Percentiles rank a stretch among this genome's conserved stretches.
Conservation (phyloP, 2,888 invertebrate species). For the Trimorus sp. region DNA sequence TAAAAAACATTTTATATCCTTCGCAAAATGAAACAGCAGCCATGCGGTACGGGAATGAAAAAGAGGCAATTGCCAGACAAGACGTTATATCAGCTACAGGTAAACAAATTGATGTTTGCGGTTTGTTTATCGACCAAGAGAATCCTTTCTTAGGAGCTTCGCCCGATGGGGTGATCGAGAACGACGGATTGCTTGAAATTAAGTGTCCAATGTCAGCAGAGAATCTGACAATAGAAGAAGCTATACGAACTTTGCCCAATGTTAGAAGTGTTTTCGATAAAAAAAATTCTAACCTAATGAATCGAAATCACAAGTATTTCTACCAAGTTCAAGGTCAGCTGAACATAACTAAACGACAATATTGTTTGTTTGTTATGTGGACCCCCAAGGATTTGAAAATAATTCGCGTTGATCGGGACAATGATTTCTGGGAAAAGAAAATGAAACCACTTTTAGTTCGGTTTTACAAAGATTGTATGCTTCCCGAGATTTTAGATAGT, state of each 20-base stretch:
- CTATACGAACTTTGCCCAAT: neutral
- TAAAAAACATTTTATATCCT: constrained; percentile 59
- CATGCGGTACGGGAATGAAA: constrained; percentile 52
- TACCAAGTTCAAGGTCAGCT: constrained; percentile 25
- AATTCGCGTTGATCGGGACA: constrained; percentile 2
- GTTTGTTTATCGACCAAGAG: constrained; percentile 54
- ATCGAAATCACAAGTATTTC: constrained; percentile 13
- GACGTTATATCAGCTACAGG: constrained; percentile 25
- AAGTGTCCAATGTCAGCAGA: constrained; percentile 53
- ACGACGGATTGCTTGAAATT: constrained; percentile 60
- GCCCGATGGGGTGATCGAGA: constrained; percentile 61
- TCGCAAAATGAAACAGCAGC: constrained; percentile 10
- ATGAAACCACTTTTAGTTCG: constrained; percentile 5
- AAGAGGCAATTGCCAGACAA: constrained; percentile 48
- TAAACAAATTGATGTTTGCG: constrained; percentile 30
- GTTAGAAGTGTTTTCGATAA: constrained; percentile 3
- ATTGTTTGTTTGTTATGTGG: constrained; percentile 21
- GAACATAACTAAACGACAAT: constrained; percentile 10
- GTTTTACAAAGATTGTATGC: constrained; percentile 17
- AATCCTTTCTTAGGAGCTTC: constrained; percentile 49
- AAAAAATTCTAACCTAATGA: constrained; percentile 9
- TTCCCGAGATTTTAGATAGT: constrained; percentile 26
- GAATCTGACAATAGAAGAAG: constrained; percentile 16
- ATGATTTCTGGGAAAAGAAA: constrained; percentile 17
- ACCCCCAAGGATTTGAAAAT: constrained; percentile 8